A percentile compares a stretch with the other conserved stretches of the same genome.
Evolutionary conservation across 2,888 invertebrate species (phyloP).

Genomic region (Ptychoptera albimana): DNA sequence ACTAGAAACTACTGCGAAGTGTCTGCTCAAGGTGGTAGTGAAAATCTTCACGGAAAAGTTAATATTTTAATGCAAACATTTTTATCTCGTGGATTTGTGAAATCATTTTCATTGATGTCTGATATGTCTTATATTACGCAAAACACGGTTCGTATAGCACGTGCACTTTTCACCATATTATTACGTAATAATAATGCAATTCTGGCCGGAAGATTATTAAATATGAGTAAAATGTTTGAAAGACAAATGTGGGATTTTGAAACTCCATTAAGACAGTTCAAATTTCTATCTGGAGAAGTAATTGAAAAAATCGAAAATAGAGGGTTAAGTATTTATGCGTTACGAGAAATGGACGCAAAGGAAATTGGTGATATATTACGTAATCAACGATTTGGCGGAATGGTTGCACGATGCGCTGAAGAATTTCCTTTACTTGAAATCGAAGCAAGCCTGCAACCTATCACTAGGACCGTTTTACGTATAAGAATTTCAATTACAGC

Average conservation of each 20-base stretch:
- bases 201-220: constrained; percentile 70
- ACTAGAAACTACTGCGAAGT: constrained; percentile 58
- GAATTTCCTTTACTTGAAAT: constrained; percentile 75
- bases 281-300: constrained; percentile 56
- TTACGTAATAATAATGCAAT: constrained; percentile 79
- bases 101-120: constrained; percentile 31
- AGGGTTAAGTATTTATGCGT: constrained; percentile 54
- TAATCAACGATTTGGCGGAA: constrained; percentile 56
- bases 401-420: constrained; percentile 67
- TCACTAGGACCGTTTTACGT: constrained; percentile 79
- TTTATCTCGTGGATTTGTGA: constrained; percentile 65
- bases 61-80: constrained; percentile 87
- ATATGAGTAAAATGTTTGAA: constrained; percentile 86
- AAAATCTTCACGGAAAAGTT: constrained; percentile 87
- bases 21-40: constrained; percentile 64
- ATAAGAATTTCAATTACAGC: constrained; percentile 67
- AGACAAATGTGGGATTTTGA: constrained; percentile 78
- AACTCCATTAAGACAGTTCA: constrained; percentile 75
- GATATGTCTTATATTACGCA: constrained; percentile 34
- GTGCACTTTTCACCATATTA: constrained; percentile 89
- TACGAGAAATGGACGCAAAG: constrained; percentile 73
- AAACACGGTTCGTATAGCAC: constrained; percentile 79
- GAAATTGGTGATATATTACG: constrained; percentile 72
- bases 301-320: constrained; percentile 67
- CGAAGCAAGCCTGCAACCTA: constrained; percentile 80